Percentiles rank a stretch among this genome's conserved stretches.
Evolutionary conservation across 1,140 invertebrate species (phyloP).

Genomic region (Euschistus heros): DNA sequence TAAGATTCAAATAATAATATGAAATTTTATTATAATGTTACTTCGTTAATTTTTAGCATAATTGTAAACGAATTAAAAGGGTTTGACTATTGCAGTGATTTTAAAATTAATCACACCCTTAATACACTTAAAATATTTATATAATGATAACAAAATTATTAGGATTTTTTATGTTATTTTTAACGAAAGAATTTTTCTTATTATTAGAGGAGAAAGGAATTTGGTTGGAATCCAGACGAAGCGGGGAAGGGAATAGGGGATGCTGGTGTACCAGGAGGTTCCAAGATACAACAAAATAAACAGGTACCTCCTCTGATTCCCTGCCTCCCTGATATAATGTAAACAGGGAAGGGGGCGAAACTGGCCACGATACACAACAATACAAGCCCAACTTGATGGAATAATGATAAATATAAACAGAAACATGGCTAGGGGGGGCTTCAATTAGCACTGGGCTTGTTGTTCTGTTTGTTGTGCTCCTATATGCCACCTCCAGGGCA

Average conservation of each 20-base stretch:
- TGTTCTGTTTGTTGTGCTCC: background rate
- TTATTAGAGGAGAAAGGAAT: too few species aligned
- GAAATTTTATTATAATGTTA: too few species aligned
- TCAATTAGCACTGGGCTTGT: background rate
- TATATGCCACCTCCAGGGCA: background rate
- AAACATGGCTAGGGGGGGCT: background rate
- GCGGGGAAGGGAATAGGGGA: background rate
- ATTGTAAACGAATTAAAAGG: too few species aligned
- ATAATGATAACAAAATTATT: too few species aligned
- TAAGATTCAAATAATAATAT: too few species aligned
- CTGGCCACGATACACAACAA: slow-evolving; percentile 23
- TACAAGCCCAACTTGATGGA: background rate
- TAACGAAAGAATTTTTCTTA: too few species aligned
- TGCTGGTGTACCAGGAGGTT: background rate
- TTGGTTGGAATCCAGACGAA: too few species aligned
- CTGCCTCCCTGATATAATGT: slow-evolving; percentile 23
- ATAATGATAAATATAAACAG: slow-evolving; percentile 10
- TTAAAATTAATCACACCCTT: too few species aligned
- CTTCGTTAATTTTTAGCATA: too few species aligned
- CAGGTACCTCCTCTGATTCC: slow-evolving; percentile 19
- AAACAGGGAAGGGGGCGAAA: slow-evolving; percentile 19
- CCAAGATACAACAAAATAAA: slow-evolving; percentile 25
- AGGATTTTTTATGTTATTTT: too few species aligned
- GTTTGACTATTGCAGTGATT: too few species aligned
- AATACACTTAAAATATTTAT: too few species aligned